Conservation (phyloP, 2,113 vertebrate genomes). For the Theristicus caerulescens region DNA sequence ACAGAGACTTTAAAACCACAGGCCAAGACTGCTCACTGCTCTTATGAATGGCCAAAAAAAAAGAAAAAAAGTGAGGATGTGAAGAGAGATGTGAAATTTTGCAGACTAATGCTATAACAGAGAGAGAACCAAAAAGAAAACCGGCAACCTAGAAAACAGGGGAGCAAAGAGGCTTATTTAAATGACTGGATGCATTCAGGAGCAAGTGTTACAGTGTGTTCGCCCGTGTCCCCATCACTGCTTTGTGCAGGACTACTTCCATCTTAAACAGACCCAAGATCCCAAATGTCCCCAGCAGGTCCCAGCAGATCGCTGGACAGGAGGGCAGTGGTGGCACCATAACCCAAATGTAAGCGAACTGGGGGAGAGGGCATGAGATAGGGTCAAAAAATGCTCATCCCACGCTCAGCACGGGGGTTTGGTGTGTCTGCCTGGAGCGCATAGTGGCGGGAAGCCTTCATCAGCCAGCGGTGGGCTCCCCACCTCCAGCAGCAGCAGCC, state of each 20-base stretch:
- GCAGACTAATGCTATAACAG: not conserved
- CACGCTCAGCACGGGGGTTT: not conserved
- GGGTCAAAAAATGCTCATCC: not conserved
- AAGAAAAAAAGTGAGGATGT: not conserved
- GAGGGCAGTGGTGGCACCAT: not conserved
- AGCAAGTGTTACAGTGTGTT: not conserved
- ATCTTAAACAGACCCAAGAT: not conserved
- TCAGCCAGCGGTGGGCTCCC: not conserved
- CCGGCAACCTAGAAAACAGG: not conserved
- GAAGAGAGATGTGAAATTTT: not conserved
- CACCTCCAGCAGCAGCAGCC: not conserved
- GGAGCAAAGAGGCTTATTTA: not conserved
- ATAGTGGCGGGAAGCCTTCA: accelerated
- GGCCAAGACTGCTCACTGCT: not conserved
- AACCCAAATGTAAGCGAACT: not conserved
- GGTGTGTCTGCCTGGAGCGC: not conserved
- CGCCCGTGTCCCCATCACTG: not conserved
- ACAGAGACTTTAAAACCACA: not conserved
- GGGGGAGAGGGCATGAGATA: not conserved
- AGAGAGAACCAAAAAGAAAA: not conserved
- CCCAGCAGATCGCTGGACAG: not conserved
- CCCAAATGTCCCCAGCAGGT: not conserved
- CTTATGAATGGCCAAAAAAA: not conserved
- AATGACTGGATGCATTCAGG: not conserved
- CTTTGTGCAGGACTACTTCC: not conserved